Evolutionary conservation across 2,797 vertebrate species (phyloP).

Genomic region (Cossypha dichroa): DNA sequence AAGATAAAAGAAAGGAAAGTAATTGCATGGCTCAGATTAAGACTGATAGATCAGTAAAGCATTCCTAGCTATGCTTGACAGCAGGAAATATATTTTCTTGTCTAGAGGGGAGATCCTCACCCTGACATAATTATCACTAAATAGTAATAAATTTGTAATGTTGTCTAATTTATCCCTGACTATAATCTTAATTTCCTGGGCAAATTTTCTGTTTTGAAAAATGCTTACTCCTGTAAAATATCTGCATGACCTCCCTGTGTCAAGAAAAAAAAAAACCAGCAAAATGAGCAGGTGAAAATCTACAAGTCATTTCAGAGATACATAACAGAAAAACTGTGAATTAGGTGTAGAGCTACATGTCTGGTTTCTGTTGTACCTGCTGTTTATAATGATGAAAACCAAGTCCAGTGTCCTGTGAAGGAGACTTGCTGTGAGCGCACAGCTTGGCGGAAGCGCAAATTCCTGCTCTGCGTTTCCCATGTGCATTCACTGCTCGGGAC

Average conservation of each 20-base stretch:
- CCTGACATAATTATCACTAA: background rate
- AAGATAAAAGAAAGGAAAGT: background rate
- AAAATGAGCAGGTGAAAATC: background rate
- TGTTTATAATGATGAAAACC: background rate
- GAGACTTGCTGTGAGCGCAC: rapidly evolving
- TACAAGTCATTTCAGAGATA: background rate
- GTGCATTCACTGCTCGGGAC: rapidly evolving
- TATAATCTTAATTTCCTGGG: background rate
- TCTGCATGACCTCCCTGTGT: rapidly evolving
- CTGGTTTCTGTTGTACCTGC: background rate
- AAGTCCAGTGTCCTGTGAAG: rapidly evolving
- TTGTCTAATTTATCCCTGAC: background rate
- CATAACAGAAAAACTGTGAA: background rate
- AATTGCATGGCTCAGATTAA: background rate
- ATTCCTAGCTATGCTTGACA: background rate
- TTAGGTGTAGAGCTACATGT: background rate
- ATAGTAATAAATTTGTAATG: background rate
- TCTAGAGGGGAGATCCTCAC: background rate
- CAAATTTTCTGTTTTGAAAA: background rate
- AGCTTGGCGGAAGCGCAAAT: background rate
- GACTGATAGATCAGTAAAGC: background rate
- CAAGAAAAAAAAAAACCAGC: background rate
- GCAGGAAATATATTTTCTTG: background rate
- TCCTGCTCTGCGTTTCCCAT: rapidly evolving
- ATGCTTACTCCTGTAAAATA: background rate